Percentiles rank a stretch among this genome's conserved stretches.
These are phyloP conservation scores for Oscheius sp. DNA, from an alignment of 2,888 invertebrate genomes.

Conservation along the genomic window DNA sequence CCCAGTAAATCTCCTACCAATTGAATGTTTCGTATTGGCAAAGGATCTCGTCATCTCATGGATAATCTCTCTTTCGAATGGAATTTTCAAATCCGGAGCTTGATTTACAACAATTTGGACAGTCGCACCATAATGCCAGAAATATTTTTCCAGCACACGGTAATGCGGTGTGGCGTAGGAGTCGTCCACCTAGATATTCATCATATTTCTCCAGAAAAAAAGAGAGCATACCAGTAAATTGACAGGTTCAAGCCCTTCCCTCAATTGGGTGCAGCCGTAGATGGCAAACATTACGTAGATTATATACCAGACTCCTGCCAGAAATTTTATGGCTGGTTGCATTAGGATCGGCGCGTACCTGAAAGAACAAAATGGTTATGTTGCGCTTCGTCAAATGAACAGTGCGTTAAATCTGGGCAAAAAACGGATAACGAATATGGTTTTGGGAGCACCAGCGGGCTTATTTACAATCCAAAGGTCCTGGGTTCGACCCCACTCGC, in stretches of 20 bases:
- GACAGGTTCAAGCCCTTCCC: constrained; percentile 66
- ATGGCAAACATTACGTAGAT: constrained; percentile 61
- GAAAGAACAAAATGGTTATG: not conserved
- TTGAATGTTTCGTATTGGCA: constrained; percentile 59
- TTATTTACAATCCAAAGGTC: too few relatives aligned
- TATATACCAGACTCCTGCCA: constrained; percentile 62
- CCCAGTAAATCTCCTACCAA: constrained; percentile 36
- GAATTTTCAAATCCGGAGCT: constrained; percentile 60
- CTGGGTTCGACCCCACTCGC: too few relatives aligned
- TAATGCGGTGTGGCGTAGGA: constrained; percentile 67
- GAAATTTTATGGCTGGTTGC: constrained; percentile 59
- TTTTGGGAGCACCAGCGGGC: too few relatives aligned
- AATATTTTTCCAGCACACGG: constrained; percentile 57
- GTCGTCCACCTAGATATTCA: constrained; percentile 47
- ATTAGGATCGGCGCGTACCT: constrained; percentile 66
- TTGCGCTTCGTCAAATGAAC: not conserved
- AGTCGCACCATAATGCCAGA: constrained; percentile 63
- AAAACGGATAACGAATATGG: too few relatives aligned
- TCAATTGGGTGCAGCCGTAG: constrained; percentile 62
- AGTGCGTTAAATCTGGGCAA: too few relatives aligned
- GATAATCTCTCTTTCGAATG: constrained; percentile 41
- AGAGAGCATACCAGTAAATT: constrained; percentile 44
- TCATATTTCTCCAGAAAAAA: not conserved
- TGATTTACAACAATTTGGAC: constrained; percentile 63
- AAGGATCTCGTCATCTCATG: constrained; percentile 53